Base-by-base conservation (phyloP, 2,797 vertebrate species). In the Uromys caudimaculatus region DNA sequence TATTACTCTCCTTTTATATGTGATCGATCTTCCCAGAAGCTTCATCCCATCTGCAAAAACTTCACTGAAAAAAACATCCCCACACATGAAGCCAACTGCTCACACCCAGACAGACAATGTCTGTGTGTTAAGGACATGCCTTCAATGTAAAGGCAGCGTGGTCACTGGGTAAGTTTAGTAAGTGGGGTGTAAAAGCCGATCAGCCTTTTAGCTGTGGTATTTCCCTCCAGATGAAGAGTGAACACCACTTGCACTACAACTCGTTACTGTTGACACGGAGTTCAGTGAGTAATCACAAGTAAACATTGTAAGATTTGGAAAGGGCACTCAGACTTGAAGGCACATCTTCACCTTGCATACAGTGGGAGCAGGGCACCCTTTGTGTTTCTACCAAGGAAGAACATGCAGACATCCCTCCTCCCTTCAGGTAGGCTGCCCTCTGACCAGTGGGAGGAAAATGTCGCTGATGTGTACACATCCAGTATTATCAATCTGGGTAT, bases 391-490 rank as follows among this genome's bases (percentile, higher is more conserved):
- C 41, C 58, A 69, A 44, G 41, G 13, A 54, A 71, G 38, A 78
- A 64, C 60, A 52, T 3, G 24, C 1, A 90, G 56, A 62, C 41
- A 88, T 87, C 60, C 54, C 54, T n/a, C 54, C 7, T 11, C 62
- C 35, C 19, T 94, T 86, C 0, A 1, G 35, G 1, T 14, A 89
- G n/a, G 76, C 6, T 73, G 50, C 12, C 94, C 84, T 78, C 87
- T 92, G 79, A 91, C 86, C 97, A 97, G 97, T 50, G 50, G 8
- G 21, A 96, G 92, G 76, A 92, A 83, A 64, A 3, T 27, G 90
- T 78, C 88, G 97, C 78, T 56, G 67, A 29, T 78, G 50, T 13
- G 47, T 41, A 58, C 97, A 93, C 17, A 85, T 41, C 16, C 4
- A 73, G 38, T 73, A 91, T 97, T 90, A 93, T 62, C 71, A 95